These are phyloP conservation scores for Rhea americana DNA, from an alignment of 2,113 vertebrate genomes.

Conservation along the genomic window DNA sequence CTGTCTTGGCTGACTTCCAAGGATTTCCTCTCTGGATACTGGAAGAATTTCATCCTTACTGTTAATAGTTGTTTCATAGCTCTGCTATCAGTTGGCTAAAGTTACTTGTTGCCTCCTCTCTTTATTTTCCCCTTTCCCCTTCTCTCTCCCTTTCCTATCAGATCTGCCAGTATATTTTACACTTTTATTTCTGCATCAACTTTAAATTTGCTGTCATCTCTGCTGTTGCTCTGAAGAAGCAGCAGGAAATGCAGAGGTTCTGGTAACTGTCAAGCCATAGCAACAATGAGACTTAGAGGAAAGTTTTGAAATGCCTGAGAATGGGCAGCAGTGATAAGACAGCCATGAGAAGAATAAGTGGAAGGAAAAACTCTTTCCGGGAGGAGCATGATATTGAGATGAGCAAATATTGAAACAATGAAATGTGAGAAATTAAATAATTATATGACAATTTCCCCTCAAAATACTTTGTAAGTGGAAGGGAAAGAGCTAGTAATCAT, in stretches of 20 bases:
- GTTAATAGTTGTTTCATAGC: neutral
- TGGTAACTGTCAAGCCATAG: neutral
- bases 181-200: neutral
- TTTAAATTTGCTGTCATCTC: neutral
- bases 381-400: neutral
- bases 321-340: neutral
- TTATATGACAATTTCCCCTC: neutral
- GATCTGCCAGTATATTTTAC: neutral
- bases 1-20: neutral
- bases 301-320: neutral
- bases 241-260: neutral
- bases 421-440: neutral
- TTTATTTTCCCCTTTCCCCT: neutral
- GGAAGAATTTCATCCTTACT: neutral
- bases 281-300: neutral
- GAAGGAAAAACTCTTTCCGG: conserved; percentile 7
- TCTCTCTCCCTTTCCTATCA: neutral
- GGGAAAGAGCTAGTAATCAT: neutral
- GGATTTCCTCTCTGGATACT: neutral
- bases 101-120: neutral
- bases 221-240: neutral
- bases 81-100: neutral
- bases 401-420: neutral
- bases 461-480: neutral
- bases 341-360: neutral